Conservation (phyloP, 2,888 invertebrate genomes). For the Alviniconcha strummeri region DNA sequence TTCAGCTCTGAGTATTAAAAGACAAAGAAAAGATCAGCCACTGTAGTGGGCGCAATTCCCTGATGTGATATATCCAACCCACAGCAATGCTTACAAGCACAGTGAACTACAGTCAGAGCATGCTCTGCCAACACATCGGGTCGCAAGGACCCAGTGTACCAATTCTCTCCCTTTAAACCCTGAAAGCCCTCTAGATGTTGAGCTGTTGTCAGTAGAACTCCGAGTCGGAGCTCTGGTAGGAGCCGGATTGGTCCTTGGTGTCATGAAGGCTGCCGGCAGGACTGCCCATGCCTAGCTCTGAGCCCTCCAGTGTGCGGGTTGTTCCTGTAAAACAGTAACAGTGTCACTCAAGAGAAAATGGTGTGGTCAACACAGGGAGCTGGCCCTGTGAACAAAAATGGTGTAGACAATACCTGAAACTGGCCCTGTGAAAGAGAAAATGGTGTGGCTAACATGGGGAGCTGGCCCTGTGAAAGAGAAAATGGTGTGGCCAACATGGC, state of each 20-base stretch:
- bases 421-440: no score
- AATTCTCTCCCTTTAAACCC: neutral
- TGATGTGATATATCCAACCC: neutral
- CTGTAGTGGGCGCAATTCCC: constrained; percentile 13
- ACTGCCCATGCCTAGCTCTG: constrained; percentile 48
- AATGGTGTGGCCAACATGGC: no score
- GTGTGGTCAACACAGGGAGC: no score
- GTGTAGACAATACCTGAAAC: no score
- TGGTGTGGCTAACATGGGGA: no score
- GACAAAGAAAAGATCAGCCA: constrained; percentile 2
- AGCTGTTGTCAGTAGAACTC: constrained; percentile 71
- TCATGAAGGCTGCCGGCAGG: constrained; percentile 51
- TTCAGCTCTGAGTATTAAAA: constrained; percentile 25
- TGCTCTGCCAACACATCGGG: no score
- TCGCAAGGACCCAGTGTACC: no score
- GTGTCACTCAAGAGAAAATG: neutral
- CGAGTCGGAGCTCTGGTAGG: constrained; percentile 74
- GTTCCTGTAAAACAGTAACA: constrained; percentile 46
- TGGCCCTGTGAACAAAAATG: no score
- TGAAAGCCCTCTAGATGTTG: neutral
- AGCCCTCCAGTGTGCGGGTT: constrained; percentile 56
- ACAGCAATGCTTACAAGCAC: no score
- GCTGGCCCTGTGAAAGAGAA: no score
- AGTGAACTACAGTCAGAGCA: no score
- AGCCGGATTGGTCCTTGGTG: constrained; percentile 58